phyloP scores from a whole-genome alignment of 1,140 invertebrate genomes.

The Cotesia glomerata region DNA sequence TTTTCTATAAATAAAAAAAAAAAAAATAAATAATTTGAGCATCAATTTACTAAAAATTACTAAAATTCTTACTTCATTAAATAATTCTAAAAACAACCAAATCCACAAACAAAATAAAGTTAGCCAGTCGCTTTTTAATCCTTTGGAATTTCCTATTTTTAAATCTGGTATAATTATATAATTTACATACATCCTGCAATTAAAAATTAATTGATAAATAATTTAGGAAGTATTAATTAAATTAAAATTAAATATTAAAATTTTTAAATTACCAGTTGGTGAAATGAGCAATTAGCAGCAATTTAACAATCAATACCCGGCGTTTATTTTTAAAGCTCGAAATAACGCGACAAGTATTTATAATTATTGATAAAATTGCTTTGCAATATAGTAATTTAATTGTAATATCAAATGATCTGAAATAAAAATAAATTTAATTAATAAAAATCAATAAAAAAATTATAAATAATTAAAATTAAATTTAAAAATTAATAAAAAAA shows the following conservation, averaged over 20 bases:
- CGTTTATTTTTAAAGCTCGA: constrained; percentile 41
- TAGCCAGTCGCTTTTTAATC: constrained; percentile 31
- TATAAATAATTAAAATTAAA: not conserved
- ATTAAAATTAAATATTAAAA: not conserved
- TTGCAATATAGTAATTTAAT: constrained; percentile 45
- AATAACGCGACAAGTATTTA: constrained; percentile 45
- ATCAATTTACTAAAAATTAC: not conserved
- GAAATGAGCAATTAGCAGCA: constrained; percentile 46
- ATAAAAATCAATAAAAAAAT: not conserved
- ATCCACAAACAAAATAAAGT: constrained; percentile 43
- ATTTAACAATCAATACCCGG: constrained; percentile 39
- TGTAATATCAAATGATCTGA: constrained; percentile 43
- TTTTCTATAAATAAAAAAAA: too few species aligned
- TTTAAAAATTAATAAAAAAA: not conserved
- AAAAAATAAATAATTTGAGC: too few species aligned
- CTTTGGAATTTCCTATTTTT: constrained; percentile 38
- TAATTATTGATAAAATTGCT: constrained; percentile 40
- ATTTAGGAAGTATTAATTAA: not conserved
- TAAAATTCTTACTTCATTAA: constrained; percentile 46
- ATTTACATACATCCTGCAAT: constrained; percentile 46
- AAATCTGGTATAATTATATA: constrained; percentile 48
- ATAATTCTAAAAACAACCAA: constrained; percentile 48
- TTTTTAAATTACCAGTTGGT: constrained; percentile 45
- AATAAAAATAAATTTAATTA: constrained; percentile 19
- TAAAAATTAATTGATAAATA: not conserved